These are phyloP conservation scores for Cyprinella venusta DNA, from an alignment of 2,797 vertebrate species.

Conservation along the genomic window DNA sequence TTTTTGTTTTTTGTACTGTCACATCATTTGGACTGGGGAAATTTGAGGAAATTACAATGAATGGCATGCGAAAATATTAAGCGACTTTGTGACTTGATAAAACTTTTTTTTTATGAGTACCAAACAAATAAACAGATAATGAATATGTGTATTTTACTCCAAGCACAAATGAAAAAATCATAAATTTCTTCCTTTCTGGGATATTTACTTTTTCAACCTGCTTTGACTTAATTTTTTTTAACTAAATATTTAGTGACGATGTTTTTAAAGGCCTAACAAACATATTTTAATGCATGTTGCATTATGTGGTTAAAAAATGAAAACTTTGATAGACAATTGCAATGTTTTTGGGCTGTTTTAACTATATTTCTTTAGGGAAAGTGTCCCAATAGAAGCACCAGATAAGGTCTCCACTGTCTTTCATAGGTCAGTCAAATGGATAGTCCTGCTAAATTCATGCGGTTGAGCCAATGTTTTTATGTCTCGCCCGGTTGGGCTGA, in stretches of 20 bases:
- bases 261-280: neutral
- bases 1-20: accelerated
- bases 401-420: neutral
- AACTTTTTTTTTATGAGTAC: neutral
- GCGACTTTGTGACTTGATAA: neutral
- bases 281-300: neutral
- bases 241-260: neutral
- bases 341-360: neutral
- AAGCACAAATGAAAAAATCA: neutral
- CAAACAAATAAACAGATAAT: neutral
- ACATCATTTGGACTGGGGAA: neutral
- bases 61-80: neutral
- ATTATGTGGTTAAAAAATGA: neutral
- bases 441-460: neutral
- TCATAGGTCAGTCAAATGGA: neutral
- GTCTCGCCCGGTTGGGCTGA: neutral
- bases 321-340: neutral
- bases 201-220: neutral
- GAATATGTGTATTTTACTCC: neutral
- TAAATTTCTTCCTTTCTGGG: neutral
- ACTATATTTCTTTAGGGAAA: neutral
- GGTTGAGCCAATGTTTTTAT: neutral
- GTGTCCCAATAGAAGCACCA: neutral
- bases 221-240: neutral
- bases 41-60: neutral